Percentiles rank a stretch among this genome's conserved stretches.
Conservation (phyloP, 2,797 vertebrate species). For the Lateolabrax maculatus region DNA sequence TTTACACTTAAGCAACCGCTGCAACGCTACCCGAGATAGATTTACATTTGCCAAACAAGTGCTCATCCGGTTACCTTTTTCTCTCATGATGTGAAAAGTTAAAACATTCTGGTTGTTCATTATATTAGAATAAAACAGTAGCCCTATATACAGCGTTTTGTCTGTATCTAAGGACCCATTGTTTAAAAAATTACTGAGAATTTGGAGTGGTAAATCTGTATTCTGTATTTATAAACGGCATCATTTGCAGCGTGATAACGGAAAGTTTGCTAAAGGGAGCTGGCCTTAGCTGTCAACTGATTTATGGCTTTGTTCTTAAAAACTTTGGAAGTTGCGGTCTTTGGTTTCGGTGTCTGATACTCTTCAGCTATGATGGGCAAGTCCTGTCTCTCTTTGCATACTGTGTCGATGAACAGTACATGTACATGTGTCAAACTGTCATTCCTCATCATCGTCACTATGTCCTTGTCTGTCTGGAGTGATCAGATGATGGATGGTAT, state of each 20-base stretch:
- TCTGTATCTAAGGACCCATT: too few species aligned
- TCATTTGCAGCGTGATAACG: neutral
- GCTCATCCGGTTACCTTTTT: too few species aligned
- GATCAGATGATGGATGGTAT: constrained; percentile 51
- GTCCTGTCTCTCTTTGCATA: constrained; percentile 8
- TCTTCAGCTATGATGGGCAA: constrained; percentile 11
- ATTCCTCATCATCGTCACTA: constrained; percentile 49
- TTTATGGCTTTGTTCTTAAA: neutral
- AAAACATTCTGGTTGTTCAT: too few species aligned
- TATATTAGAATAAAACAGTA: too few species aligned
- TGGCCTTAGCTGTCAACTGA: neutral
- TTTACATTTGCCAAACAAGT: neutral
- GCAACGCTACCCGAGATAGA: neutral
- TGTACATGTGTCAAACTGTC: constrained; percentile 61
- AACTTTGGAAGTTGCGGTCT: neutral
- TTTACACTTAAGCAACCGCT: too few species aligned
- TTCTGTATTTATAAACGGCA: neutral
- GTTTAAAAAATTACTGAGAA: neutral
- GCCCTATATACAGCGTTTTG: too few species aligned
- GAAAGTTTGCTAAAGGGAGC: neutral
- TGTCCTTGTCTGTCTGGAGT: constrained; percentile 62
- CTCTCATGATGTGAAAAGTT: neutral
- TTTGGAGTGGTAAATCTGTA: neutral
- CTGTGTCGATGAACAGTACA: constrained; percentile 43
- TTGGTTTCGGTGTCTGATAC: neutral